phyloP scores from a whole-genome alignment of 2,888 invertebrate species.

The Drosophila koepferae region DNA sequence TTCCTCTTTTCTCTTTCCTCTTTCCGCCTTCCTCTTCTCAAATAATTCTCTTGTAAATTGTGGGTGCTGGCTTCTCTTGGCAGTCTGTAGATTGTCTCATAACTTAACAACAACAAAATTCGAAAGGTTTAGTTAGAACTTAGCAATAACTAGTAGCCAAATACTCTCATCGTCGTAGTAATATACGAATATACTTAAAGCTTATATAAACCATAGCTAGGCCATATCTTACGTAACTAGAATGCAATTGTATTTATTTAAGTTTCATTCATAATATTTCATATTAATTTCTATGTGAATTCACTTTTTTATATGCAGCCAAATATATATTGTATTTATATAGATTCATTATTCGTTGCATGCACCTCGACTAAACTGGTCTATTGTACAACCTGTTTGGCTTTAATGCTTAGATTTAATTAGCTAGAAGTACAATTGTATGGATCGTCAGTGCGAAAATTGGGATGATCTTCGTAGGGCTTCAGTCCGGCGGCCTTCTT shows the following conservation, averaged over 20 bases:
- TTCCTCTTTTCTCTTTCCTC: no score
- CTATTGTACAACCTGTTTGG: constrained; percentile 67
- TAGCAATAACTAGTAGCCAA: constrained; percentile 34
- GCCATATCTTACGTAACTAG: constrained; percentile 51
- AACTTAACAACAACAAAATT: constrained; percentile 51
- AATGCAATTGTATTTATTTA: constrained; percentile 28
- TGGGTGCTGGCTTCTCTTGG: constrained; percentile 46
- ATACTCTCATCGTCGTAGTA: constrained; percentile 22
- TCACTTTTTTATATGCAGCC: constrained; percentile 39
- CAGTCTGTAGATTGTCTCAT: constrained; percentile 76
- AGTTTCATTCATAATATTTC: constrained; percentile 16
- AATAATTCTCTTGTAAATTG: constrained; percentile 12
- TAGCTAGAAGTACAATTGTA: constrained; percentile 85
- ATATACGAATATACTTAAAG: constrained; percentile 50
- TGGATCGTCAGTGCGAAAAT: constrained; percentile 85
- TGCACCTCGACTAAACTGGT: constrained; percentile 20
- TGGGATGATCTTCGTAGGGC: constrained; percentile 90
- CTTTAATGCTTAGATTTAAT: constrained; percentile 73
- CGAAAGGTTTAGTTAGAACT: constrained; percentile 26
- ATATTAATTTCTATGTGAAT: constrained; percentile 7
- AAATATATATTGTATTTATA: constrained; percentile 7
- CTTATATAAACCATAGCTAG: constrained; percentile 69
- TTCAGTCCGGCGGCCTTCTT: constrained; percentile 89
- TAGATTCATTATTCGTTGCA: constrained; percentile 27
- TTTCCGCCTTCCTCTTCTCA: background rate